Evolutionary conservation across 1,140 invertebrate species (phyloP), one percentile per base, ranked within the genome.

Genomic region (Fopius arisanus): DNA sequence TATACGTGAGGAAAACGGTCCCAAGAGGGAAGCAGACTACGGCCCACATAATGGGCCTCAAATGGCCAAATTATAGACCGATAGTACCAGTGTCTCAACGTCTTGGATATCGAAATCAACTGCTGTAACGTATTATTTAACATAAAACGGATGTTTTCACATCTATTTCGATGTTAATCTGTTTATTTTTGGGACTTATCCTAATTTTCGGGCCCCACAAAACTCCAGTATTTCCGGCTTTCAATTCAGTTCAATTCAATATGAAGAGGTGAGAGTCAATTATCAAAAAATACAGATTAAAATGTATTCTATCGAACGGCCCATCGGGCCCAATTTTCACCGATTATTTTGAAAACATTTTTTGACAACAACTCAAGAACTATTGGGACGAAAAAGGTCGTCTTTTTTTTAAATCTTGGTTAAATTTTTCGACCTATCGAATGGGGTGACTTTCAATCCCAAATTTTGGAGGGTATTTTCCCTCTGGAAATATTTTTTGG

Each of bases 31-130:
- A 9, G 41, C 37, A 48, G 16, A 59, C 14, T 33, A 23, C 16
- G 66, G 66, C n/a, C 72, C 73, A 72, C 69, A 79, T 80, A 79
- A 79, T 78, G 73, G 43, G 72, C 41, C 43, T 75, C 77, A 79
- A 79, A 80, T 80, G 74, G 78, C 33, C 72, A 80, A 80, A 80
- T 80, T 80, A 79, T 80, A 80, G 78, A 79, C 71, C 75, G 76
- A 76, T 70, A 63, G 14, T 41, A 72, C 70, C 69, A 75, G 70
- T 77, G 71, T 67, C 75, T 48, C 14, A 28, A 12, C 54, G 54
- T 26, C 26, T 26, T 59, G 19, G 21, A 28, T 59, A 59, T 59
- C 54, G 54, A 9, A 4, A 59, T 59, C 54, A 26, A 26, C 21
- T 14, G 19, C 26, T 28, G 54, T 26, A 59, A 59, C 54, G 54